Conservation (phyloP, 2,797 vertebrate species). For the Kryptolebias ocellatus region DNA sequence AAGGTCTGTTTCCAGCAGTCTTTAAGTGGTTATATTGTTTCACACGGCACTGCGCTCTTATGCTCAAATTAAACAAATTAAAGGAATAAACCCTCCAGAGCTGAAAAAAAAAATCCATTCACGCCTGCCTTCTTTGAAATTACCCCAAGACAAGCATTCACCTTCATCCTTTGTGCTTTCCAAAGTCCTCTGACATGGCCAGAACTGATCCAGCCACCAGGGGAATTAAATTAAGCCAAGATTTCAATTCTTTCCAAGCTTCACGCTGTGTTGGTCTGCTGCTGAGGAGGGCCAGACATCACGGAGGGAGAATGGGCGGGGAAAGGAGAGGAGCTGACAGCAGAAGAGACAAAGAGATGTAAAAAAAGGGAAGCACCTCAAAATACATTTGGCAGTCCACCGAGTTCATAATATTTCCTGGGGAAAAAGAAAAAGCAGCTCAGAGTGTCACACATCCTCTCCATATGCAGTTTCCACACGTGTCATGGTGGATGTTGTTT, state of each 20-base stretch:
- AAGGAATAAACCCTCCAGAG: constrained; percentile 54
- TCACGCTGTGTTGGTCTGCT: constrained; percentile 65
- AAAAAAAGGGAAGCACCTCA: constrained; percentile 31
- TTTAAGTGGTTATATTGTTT: constrained; percentile 49
- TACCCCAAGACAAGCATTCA: constrained; percentile 28
- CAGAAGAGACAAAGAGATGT: constrained; percentile 23
- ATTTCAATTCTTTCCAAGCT: constrained; percentile 70
- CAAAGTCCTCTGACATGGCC: constrained; percentile 58
- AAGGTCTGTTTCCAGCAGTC: constrained; percentile 26
- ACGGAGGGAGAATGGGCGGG: constrained; percentile 1
- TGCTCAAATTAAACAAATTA: constrained; percentile 64
- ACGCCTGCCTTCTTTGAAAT: constrained; percentile 44
- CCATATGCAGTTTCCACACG: constrained; percentile 15
- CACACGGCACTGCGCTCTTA: constrained; percentile 29
- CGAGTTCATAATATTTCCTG: constrained; percentile 30
- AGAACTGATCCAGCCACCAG: constrained; percentile 49
- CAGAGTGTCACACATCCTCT: constrained; percentile 28
- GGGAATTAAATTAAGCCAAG: constrained; percentile 75
- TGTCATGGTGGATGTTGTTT: constrained; percentile 47
- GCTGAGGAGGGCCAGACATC: constrained; percentile 48
- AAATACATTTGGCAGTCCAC: constrained; percentile 66
- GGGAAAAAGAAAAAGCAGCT: constrained; percentile 13
- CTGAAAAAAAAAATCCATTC: constrained; percentile 53
- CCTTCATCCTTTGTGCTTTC: constrained; percentile 52
- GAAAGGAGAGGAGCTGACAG: constrained; percentile 12